These are phyloP conservation scores for Xylophagus ater DNA, from an alignment of 2,888 invertebrate genomes.

Conservation along the genomic window DNA sequence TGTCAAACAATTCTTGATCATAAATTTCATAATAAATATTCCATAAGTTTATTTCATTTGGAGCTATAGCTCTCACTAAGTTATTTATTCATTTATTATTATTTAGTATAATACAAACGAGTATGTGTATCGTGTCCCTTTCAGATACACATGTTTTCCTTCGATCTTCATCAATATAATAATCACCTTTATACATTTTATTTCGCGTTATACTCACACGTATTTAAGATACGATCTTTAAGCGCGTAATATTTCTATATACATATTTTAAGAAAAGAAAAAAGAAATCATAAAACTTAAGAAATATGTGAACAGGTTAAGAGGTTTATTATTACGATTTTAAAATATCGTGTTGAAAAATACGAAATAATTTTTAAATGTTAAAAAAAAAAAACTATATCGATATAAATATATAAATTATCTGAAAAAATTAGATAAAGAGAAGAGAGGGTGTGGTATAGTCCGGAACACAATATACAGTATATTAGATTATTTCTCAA, in stretches of 20 bases:
- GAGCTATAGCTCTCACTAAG: too few species aligned
- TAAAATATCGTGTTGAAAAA: conserved; percentile 23
- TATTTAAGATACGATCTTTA: not conserved
- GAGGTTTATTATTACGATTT: conserved; percentile 22
- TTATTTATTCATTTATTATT: conserved; percentile 8
- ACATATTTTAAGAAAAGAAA: not conserved
- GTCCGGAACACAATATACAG: too few species aligned
- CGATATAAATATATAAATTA: too few species aligned
- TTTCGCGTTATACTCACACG: not conserved
- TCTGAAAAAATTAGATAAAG: too few species aligned
- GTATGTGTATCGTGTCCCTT: conserved; percentile 1
- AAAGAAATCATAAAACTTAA: conserved; percentile 18
- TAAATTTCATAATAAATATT: conserved; percentile 24
- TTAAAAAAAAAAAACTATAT: too few species aligned
- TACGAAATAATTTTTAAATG: conserved; percentile 16
- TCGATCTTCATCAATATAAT: not conserved
- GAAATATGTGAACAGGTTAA: conserved; percentile 23
- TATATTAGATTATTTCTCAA: too few species aligned
- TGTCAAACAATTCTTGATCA: conserved; percentile 23
- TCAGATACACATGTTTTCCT: not conserved
- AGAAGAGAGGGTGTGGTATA: too few species aligned
- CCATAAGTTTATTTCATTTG: conserved; percentile 15
- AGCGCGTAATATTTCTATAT: not conserved
- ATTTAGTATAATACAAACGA: not conserved
- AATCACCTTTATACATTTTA: not conserved